phyloP scores from a whole-genome alignment of 2,797 vertebrate genomes.

The Amphiprion clarkii region DNA sequence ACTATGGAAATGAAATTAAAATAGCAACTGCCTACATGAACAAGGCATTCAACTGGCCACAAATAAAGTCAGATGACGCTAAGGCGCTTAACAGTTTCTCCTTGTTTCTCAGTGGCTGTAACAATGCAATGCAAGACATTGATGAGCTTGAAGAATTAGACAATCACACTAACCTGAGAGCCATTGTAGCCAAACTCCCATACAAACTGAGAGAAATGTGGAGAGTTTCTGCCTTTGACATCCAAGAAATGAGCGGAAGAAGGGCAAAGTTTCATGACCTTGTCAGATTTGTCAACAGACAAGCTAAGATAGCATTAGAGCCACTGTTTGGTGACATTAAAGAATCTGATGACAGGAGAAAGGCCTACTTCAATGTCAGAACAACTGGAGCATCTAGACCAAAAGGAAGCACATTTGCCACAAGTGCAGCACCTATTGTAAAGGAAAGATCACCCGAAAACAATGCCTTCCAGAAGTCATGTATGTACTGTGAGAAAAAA shows the following conservation, averaged over 20 bases:
- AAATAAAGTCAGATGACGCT: not conserved
- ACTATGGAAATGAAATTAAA: not conserved
- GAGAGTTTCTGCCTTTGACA: conserved; percentile 18
- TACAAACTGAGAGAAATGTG: conserved; percentile 10
- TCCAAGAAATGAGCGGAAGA: not conserved
- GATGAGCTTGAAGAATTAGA: not conserved
- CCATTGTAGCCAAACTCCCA: not conserved
- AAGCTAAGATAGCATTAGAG: conserved; percentile 7
- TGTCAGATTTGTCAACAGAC: not conserved
- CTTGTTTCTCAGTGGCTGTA: not conserved
- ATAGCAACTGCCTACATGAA: not conserved
- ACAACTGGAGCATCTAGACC: too few species aligned
- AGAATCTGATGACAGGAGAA: too few species aligned
- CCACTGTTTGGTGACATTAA: not conserved
- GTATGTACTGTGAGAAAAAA: conserved; percentile 11
- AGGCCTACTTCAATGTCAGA: too few species aligned
- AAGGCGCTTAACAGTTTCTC: conserved; percentile 3
- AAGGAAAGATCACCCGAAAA: not conserved
- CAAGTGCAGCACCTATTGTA: not conserved
- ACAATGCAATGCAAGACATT: conserved; percentile 4
- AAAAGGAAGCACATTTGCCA: too few species aligned
- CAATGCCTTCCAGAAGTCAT: too few species aligned
- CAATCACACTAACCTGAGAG: not conserved
- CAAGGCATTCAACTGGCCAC: not conserved
- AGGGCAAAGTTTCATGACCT: not conserved